Base-by-base conservation (phyloP, 2,888 invertebrate genomes). In the Cheilosia variabilis region DNA sequence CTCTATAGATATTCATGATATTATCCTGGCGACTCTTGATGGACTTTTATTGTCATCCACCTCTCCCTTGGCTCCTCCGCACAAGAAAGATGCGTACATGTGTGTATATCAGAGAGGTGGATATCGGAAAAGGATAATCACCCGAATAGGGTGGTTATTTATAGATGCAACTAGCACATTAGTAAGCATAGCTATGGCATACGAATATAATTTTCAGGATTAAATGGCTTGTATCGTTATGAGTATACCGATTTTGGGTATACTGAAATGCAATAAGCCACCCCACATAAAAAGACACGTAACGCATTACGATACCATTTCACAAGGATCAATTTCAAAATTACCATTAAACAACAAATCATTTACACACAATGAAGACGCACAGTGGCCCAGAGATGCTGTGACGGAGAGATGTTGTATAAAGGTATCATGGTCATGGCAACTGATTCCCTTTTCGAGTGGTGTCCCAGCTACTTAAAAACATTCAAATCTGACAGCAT, bases 211-310 rank as follows among this genome's bases (percentile, higher is more conserved):
- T 81, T 86, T 86, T 53, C 55, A 68, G 80, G 76, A 81, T 81
- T 86, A 86, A 86, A 86, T 86, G 81, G 81, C 68, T 86, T 86
- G 86, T 72, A 72, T 81, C 86, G 58, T 77, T 86, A 76, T 80
- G 66, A 83, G 78, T 72, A 24, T 52, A 43, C 50, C 27, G 17
- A 31, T 31, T 58, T 52, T 19, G 34, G 31, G 50, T 41, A 50
- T 17, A 34, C 24, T 47, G 37, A 55, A 47, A 37, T 62, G 77
- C 43, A 55, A 53, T 47, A 60, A 69, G 47, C 52, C 66, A 71
- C 63, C 55, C 68, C 53, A 31, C 65, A 50, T 15, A 50, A 65
- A 19, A 68, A 31, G 50, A 53, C 78, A 78, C 73, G 78, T 73
- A 75, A 24, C 27, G 53, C 34, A 76, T 62, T 68, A 37, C 41